phyloP scores from a whole-genome alignment of 1,140 invertebrate genomes.

The Achroia grisella region DNA sequence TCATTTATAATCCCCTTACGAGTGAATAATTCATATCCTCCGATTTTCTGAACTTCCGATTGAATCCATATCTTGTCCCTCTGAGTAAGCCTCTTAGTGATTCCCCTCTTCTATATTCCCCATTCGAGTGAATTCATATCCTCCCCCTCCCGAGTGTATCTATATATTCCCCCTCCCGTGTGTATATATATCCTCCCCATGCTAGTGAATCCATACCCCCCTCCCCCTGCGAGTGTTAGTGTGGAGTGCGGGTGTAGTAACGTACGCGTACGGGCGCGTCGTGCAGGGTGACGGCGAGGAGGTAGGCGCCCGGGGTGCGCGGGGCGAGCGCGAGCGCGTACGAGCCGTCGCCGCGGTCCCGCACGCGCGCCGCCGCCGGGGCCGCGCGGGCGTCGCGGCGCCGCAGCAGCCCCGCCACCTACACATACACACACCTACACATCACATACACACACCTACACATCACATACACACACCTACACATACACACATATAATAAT shows the following conservation, averaged over 20 bases:
- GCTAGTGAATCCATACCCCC: no score
- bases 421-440: constrained; percentile 4
- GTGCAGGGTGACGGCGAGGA: constrained; percentile 76
- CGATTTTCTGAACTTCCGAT: no score
- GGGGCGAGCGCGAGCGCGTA: constrained; percentile 76
- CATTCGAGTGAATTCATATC: no score
- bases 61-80: no score
- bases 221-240: background rate
- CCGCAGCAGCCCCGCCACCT: constrained; percentile 50
- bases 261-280: constrained; percentile 77
- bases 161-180: no score
- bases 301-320: constrained; percentile 74
- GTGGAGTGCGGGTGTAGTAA: no score
- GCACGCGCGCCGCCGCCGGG: constrained; percentile 73
- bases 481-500: background rate
- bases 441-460: background rate
- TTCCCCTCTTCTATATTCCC: no score
- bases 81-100: no score
- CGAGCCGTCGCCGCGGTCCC: constrained; percentile 76
- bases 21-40: no score
- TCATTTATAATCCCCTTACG: no score
- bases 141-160: no score
- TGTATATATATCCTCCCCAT: no score
- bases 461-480: background rate
- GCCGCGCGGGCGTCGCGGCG: constrained; percentile 65